Evolutionary conservation across 2,797 vertebrate species (phyloP).

Genomic region (Eremophila alpestris): DNA sequence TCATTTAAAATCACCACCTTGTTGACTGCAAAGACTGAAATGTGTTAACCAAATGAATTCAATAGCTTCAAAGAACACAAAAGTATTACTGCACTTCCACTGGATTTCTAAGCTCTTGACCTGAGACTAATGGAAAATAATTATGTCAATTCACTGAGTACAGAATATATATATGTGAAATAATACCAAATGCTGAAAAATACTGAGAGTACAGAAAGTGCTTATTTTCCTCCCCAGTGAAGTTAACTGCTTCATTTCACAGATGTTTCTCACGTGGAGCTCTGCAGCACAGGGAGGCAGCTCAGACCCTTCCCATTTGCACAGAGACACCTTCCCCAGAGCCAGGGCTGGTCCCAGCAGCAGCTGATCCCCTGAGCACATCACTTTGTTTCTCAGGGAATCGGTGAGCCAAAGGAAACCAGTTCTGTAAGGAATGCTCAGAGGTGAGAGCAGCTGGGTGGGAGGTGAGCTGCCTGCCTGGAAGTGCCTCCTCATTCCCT

Average conservation of each 20-base stretch:
- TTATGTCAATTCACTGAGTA: not conserved
- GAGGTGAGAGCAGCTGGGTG: not conserved
- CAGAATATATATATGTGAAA: not conserved
- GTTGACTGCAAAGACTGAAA: not conserved
- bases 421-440: not conserved
- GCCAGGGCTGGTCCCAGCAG: not conserved
- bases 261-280: not conserved
- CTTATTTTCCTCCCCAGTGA: not conserved
- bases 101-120: not conserved
- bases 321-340: not conserved
- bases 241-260: not conserved
- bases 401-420: not conserved
- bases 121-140: not conserved
- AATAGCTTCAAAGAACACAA: constrained; percentile 7
- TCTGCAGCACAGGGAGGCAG: not conserved
- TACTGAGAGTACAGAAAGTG: not conserved
- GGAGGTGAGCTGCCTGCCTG: not conserved
- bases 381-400: too few relatives aligned
- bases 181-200: not conserved
- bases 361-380: not conserved
- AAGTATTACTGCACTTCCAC: not conserved
- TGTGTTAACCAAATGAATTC: not conserved
- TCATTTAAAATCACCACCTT: not conserved
- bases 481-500: not conserved
- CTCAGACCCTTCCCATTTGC: not conserved